Conservation (phyloP, 2,113 vertebrate species). For the Regulus satrapa region DNA sequence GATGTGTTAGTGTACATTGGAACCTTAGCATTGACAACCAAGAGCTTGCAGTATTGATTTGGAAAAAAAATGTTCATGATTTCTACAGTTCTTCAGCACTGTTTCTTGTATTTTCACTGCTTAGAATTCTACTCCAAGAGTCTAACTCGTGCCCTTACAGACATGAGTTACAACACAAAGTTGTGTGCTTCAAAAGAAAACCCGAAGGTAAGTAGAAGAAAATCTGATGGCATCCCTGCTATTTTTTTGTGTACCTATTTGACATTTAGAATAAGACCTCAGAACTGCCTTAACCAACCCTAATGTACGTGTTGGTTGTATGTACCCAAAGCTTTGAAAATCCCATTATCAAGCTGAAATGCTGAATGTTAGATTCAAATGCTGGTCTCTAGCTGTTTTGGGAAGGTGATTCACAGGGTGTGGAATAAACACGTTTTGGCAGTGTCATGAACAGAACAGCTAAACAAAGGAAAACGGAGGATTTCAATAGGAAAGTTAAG, state of each 20-base stretch:
- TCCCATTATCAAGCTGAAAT: background rate
- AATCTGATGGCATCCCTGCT: background rate
- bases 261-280: slow-evolving; percentile 17
- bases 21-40: slow-evolving; percentile 15
- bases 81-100: background rate
- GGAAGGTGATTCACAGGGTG: background rate
- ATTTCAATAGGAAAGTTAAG: background rate
- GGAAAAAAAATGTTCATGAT: background rate
- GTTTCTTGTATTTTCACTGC: background rate
- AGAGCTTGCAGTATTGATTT: slow-evolving; percentile 5
- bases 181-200: slow-evolving; percentile 2
- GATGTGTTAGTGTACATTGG: background rate
- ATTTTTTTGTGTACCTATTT: background rate
- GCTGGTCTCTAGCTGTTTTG: background rate
- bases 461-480: background rate
- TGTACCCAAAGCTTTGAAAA: slow-evolving; percentile 10
- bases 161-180: background rate
- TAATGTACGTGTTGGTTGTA: too few relatives aligned
- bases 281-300: background rate
- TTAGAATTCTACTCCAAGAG: background rate
- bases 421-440: background rate
- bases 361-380: background rate
- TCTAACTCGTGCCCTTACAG: background rate
- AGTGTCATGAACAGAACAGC: background rate
- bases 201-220: background rate